Percentiles rank a stretch among this genome's conserved stretches.
These are phyloP conservation scores for Eumacrocentrus americanus DNA, from an alignment of 2,888 invertebrate genomes.

Conservation along the genomic window DNA sequence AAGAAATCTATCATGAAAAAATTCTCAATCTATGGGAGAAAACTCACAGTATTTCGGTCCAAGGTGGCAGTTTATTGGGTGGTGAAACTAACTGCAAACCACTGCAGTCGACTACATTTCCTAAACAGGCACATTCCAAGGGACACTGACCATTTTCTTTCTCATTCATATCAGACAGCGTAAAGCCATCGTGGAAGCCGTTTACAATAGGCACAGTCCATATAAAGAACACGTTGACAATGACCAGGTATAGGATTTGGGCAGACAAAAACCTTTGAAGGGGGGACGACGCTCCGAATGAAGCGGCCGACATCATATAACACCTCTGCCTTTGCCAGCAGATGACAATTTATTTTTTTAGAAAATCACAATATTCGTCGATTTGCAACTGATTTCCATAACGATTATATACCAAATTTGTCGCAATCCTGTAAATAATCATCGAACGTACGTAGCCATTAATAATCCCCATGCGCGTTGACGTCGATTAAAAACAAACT, in stretches of 20 bases:
- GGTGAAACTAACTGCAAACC: slow-evolving; percentile 50
- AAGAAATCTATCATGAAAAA: too few species aligned
- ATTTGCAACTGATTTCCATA: slow-evolving; percentile 18
- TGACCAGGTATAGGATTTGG: slow-evolving; percentile 12
- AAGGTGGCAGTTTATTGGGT: slow-evolving; percentile 57
- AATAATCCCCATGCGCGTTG: slow-evolving; percentile 30
- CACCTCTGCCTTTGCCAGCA: slow-evolving; percentile 3
- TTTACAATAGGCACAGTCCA: slow-evolving; percentile 4
- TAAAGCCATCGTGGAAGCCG: slow-evolving; percentile 10
- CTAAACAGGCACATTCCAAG: slow-evolving; percentile 56
- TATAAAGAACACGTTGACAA: slow-evolving; percentile 5
- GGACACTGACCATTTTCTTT: slow-evolving; percentile 48
- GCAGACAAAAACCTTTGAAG: slow-evolving; percentile 4
- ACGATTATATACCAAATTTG: background rate
- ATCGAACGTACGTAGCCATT: slow-evolving; percentile 11
- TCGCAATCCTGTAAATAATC: background rate
- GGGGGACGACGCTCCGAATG: slow-evolving; percentile 20
- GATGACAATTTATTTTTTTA: slow-evolving; percentile 5
- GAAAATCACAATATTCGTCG: slow-evolving; percentile 24
- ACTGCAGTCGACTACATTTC: slow-evolving; percentile 55
- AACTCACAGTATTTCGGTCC: slow-evolving; percentile 59
- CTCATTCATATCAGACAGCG: slow-evolving; percentile 15
- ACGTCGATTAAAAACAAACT: slow-evolving; percentile 51
- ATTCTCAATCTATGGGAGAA: too few species aligned
- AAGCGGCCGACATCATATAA: slow-evolving; percentile 29